Conservation (phyloP, 2,888 invertebrate species). For the Cryptus armator region DNA sequence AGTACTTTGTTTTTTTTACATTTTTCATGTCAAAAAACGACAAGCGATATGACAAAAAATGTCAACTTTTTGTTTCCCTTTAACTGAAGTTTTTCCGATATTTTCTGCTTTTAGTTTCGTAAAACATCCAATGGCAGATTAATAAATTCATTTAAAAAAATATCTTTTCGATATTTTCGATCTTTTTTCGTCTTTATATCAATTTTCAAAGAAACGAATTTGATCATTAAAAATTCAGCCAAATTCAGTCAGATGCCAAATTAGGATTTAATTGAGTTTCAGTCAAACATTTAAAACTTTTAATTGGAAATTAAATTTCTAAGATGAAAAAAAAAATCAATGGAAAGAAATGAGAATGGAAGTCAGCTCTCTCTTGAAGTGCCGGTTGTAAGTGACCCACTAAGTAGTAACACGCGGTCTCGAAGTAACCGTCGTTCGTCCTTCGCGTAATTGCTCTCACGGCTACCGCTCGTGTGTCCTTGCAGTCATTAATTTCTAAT, state of each 20-base stretch:
- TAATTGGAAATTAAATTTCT: too few species aligned
- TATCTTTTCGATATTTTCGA: too few species aligned
- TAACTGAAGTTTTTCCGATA: too few species aligned
- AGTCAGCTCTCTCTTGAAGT: neutral
- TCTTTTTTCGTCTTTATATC: too few species aligned
- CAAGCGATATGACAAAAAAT: neutral
- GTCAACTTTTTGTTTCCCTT: neutral
- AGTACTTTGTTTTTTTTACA: neutral
- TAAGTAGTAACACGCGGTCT: neutral
- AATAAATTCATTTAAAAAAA: too few species aligned
- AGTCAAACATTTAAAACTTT: too few species aligned
- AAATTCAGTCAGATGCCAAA: too few species aligned
- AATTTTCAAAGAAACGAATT: too few species aligned
- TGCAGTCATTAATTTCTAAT: slow-evolving; percentile 57
- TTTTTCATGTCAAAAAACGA: neutral
- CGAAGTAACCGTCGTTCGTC: slow-evolving; percentile 4
- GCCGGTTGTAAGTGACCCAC: neutral
- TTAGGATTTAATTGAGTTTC: too few species aligned
- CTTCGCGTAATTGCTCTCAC: slow-evolving; percentile 32
- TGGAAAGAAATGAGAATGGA: neutral
- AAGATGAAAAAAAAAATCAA: neutral
- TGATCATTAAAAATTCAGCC: too few species aligned
- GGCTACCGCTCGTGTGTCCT: neutral
- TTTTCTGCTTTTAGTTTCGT: too few species aligned
- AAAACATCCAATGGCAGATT: too few species aligned